phyloP scores from a whole-genome alignment of 2,888 invertebrate genomes.

The Callinectes sapidus region DNA sequence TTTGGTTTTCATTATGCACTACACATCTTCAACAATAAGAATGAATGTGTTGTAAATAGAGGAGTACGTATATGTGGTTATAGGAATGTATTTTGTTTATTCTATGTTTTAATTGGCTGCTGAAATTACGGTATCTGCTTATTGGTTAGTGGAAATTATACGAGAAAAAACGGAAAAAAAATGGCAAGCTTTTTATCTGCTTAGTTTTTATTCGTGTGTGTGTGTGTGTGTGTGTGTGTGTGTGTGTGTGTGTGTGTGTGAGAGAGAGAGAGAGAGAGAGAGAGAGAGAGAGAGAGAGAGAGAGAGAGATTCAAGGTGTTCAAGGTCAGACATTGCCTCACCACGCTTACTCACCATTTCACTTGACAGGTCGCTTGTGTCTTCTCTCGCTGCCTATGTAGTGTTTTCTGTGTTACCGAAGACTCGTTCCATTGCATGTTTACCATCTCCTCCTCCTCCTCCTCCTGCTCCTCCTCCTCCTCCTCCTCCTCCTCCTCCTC shows the following conservation, averaged over 20 bases:
- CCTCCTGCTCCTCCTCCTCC: background rate
- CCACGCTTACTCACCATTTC: background rate
- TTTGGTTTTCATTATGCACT: no score
- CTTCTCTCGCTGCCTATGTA: background rate
- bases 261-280: background rate
- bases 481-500: background rate
- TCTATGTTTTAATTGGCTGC: background rate
- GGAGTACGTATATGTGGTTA: background rate
- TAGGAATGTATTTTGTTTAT: background rate
- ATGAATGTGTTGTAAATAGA: no score
- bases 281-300: slow-evolving; percentile 25
- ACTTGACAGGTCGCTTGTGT: background rate
- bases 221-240: no score
- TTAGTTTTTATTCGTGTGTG: no score
- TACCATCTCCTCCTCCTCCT: background rate
- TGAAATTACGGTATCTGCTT: background rate
- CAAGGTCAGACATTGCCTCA: background rate
- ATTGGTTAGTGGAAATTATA: no score
- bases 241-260: no score
- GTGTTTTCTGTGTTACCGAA: background rate
- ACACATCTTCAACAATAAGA: no score
- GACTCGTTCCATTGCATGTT: background rate
- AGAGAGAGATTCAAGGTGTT: background rate
- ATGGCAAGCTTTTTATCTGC: no score
- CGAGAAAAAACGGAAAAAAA: no score